A percentile compares a stretch with the other conserved stretches of the same genome.
phyloP scores from a whole-genome alignment of 2,113 vertebrate species.

The Acinonyx jubatus region DNA sequence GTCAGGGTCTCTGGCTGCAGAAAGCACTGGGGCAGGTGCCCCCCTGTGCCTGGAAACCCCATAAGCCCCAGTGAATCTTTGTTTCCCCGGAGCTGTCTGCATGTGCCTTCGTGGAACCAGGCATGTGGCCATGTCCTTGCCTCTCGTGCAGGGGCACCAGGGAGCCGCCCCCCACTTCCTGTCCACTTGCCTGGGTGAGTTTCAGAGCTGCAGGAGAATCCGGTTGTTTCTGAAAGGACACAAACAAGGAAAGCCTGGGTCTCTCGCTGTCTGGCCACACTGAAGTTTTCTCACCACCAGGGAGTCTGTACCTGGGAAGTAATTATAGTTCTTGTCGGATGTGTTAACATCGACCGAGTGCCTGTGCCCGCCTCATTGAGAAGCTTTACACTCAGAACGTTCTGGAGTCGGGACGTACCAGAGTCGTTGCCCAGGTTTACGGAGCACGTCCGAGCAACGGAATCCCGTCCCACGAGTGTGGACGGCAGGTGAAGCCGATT shows the following conservation, averaged over 20 bases:
- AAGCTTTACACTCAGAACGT: not conserved
- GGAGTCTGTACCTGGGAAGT: not conserved
- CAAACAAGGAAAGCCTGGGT: fast-evolving
- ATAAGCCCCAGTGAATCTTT: fast-evolving
- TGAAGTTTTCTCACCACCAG: fast-evolving
- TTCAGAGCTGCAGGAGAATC: not conserved
- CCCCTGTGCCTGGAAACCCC: not conserved
- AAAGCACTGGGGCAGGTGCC: not conserved
- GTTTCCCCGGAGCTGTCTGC: fast-evolving
- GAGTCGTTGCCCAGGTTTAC: fast-evolving
- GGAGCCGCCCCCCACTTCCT: not conserved
- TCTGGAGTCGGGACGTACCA: fast-evolving
- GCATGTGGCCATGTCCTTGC: not conserved
- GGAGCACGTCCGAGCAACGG: fast-evolving
- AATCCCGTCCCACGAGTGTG: fast-evolving
- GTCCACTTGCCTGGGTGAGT: fast-evolving
- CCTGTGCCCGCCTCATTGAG: fast-evolving
- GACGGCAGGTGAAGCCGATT: fast-evolving
- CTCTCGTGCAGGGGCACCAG: not conserved
- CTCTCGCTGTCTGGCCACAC: not conserved
- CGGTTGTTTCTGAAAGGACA: not conserved
- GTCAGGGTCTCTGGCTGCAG: fast-evolving
- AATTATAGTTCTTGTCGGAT: fast-evolving
- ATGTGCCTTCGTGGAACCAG: fast-evolving
- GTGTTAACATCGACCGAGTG: fast-evolving